Base-by-base conservation (phyloP, 2,888 invertebrate species). In the Ornithoptera priamus region DNA sequence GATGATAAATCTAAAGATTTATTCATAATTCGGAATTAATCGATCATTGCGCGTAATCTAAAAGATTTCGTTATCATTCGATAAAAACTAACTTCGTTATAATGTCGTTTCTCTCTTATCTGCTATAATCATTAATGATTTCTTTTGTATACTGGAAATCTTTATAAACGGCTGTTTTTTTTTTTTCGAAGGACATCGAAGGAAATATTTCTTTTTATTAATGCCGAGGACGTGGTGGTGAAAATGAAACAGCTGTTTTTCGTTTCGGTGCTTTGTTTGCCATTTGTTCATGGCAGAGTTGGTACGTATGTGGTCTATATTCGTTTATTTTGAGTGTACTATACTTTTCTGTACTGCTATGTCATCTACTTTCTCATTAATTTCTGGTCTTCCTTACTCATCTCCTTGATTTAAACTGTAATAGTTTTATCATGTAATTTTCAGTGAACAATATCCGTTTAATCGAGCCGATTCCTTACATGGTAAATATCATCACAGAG, bases 381-480 rank as follows among this genome's bases (percentile, higher is more conserved):
- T 24, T 24, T 24, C 24, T 24, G 24, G 24, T 4, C 4, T 10
- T 7, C 10, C 39, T 7, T 39, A 39, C 39, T 39, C 10, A 39
- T 53, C 15, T 4, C 15, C 53, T 56, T 61, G 56, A 18, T 67
- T 62, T n/a, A 20, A 2, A 46, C 2, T n/a, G 10, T 42, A 2
- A 2, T 22, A 20, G 22, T 30, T 22, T 0, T 17, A 30, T 59
- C 30, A 24, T 65, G 5, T 53, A 53, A 18, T 71, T 86, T 82
- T 24, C 75, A 90, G 90, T 84, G 2, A 76, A 2, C 69, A 78
- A 80, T 69, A 82, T 89, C 0, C 81, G 80, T 0, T 71, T 89
- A 4, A 71, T 83, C 0, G 76, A 81, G 53, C 82, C 83, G 61
- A 65, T 65, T 0, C 75, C 73, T 10, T 90, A 88, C 71, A 79